Base-by-base conservation (phyloP, 2,113 vertebrate genomes). In the Poecilia latipinna region DNA sequence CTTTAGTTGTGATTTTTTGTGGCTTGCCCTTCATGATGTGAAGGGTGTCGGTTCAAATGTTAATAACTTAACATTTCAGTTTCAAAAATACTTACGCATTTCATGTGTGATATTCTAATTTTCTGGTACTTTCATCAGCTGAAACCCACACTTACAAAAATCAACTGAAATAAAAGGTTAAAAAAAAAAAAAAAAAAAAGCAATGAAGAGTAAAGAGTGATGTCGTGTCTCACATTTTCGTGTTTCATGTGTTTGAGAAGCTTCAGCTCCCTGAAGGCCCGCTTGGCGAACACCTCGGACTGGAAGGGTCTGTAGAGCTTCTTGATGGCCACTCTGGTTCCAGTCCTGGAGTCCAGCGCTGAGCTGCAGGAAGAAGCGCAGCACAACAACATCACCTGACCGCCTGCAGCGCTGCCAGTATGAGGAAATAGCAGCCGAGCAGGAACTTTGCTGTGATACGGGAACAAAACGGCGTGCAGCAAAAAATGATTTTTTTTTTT, bases 181-280 rank as follows among this genome's bases (percentile, higher is more conserved):
- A 3, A 8, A 8, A 1, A 33, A 37, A 35, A n/a, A n/a, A n/a
- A n/a, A n/a, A 33, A 37, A 19, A 51, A 29, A 24, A 12, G 33
- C 2, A 2, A 37, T 29, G 4, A 19, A 19, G 44, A 19, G 17
- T 5, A 48, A 11, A 32, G 4, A 19, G 1, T 64, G 0, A 10
- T 5, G 26, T n/a, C 3, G 29, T 2, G 15, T 91, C 97, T 96
- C 93, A 99, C 98, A 3, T 99, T 99, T 84, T 99, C 97, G 8
- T 99, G 98, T 75, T 96, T 97, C 97, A 99, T 99, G 93, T 99
- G 98, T 62, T 98, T 99, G 77, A 99, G 95, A 4, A 99, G 96
- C 32, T 96, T 92, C 85, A 99, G 95, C 88, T 99, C 98, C 32
- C 98, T 94, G 91, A 97, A 99, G 62, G 97, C 96, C 77, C 98